Evolutionary conservation across 2,888 invertebrate genomes (phyloP).

Genomic region (Byasa hedistus): DNA sequence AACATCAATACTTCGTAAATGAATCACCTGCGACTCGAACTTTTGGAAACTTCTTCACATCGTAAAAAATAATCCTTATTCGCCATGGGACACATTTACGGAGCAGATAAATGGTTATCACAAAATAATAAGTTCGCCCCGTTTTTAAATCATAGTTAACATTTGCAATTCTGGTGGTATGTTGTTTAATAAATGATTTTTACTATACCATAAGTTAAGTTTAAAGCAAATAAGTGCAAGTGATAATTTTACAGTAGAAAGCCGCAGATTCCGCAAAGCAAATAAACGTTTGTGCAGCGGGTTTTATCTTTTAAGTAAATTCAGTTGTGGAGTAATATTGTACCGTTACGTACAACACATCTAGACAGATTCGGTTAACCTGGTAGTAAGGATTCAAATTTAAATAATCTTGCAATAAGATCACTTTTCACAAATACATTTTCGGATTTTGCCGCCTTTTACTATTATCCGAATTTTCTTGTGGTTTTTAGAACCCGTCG

Average conservation of each 20-base stretch:
- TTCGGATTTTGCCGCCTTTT: too few relatives aligned
- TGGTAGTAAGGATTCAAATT: neutral
- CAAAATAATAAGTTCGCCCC: too few relatives aligned
- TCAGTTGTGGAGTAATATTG: neutral
- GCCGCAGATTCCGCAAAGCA: neutral
- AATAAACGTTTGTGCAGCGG: neutral
- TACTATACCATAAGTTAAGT: neutral
- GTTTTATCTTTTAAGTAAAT: slow-evolving; percentile 1
- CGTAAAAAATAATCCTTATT: neutral
- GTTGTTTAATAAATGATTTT: too few relatives aligned
- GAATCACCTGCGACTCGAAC: neutral
- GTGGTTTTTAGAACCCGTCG: too few relatives aligned
- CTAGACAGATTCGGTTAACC: neutral
- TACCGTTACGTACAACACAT: neutral
- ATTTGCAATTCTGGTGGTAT: too few relatives aligned
- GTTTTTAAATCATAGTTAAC: too few relatives aligned
- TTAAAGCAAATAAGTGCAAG: neutral
- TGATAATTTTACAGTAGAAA: neutral
- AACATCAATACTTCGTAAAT: neutral
- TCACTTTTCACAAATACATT: too few relatives aligned
- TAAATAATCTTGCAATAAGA: too few relatives aligned
- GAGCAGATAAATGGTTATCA: too few relatives aligned
- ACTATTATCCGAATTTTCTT: too few relatives aligned
- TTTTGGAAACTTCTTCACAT: neutral
- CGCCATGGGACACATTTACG: neutral